Percentiles rank a stretch among this genome's conserved stretches.
Conservation (phyloP, 2,888 invertebrate genomes). For the Brachynemurus nebulosus region DNA sequence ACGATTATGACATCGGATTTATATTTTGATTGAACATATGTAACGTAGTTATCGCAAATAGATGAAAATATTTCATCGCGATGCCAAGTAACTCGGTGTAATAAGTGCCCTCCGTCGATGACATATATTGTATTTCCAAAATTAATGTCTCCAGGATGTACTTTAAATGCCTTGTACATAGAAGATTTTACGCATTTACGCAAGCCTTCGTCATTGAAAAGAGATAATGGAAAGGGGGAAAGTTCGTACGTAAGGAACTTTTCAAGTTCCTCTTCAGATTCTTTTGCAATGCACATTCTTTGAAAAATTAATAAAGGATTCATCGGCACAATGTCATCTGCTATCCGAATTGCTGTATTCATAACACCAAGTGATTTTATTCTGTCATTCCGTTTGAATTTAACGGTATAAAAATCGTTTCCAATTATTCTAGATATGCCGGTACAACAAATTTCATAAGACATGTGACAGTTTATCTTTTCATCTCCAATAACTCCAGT, state of each 20-base stretch:
- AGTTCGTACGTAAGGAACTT: slow-evolving; percentile 16
- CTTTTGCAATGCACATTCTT: slow-evolving; percentile 14
- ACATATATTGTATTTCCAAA: not conserved
- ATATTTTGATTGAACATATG: slow-evolving; percentile 17
- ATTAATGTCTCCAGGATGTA: not conserved
- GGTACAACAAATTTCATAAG: slow-evolving; percentile 8
- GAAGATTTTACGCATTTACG: slow-evolving; percentile 9
- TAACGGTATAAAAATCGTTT: slow-evolving; percentile 13
- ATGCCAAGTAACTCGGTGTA: slow-evolving; percentile 8
- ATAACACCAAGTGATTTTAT: slow-evolving; percentile 11
- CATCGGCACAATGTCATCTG: slow-evolving; percentile 8
- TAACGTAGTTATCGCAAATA: slow-evolving; percentile 10
- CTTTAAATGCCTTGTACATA: not conserved
- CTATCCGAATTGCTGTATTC: slow-evolving; percentile 8
- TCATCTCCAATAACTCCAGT: slow-evolving; percentile 16
- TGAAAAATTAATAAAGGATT: slow-evolving; percentile 14
- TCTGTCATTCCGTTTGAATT: slow-evolving; percentile 14
- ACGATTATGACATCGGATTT: slow-evolving; percentile 16
- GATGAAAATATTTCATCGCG: slow-evolving; percentile 11
- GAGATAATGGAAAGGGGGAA: slow-evolving; percentile 14
- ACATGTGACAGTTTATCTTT: slow-evolving; percentile 16
- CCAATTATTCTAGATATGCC: not conserved
- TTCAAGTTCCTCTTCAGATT: slow-evolving; percentile 15
- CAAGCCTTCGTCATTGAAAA: slow-evolving; percentile 15
- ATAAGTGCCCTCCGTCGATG: not conserved